Percentiles rank a stretch among this genome's conserved stretches.
phyloP scores from a whole-genome alignment of 2,888 invertebrate genomes.

The Sminthurides aquaticus region DNA sequence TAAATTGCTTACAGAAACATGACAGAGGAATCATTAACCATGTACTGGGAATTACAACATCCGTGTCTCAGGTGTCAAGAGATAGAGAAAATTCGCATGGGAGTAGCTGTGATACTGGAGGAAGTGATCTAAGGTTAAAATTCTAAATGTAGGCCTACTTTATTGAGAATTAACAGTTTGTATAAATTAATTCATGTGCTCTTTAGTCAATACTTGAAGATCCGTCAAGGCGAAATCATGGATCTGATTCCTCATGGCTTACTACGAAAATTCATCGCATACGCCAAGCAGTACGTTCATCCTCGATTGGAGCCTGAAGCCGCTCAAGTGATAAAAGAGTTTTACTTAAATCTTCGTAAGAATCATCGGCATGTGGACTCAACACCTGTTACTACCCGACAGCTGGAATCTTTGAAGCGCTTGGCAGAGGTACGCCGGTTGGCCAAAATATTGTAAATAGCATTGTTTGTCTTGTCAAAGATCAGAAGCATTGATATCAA shows the following conservation, averaged over 20 bases:
- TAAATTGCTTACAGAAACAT: slow-evolving; percentile 28
- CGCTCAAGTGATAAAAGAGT: slow-evolving; percentile 61
- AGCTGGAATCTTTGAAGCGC: slow-evolving; percentile 79
- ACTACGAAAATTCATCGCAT: slow-evolving; percentile 83
- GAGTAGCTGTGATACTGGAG: too few species aligned
- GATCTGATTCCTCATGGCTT: slow-evolving; percentile 67
- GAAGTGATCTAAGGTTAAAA: too few species aligned
- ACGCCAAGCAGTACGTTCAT: slow-evolving; percentile 77
- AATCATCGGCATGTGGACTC: slow-evolving; percentile 59
- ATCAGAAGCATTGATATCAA: too few species aligned
- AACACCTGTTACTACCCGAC: slow-evolving; percentile 79
- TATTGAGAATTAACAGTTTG: too few species aligned
- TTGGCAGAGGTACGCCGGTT: slow-evolving; percentile 59
- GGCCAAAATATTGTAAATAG: neutral
- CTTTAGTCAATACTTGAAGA: slow-evolving; percentile 58
- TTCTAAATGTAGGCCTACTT: too few species aligned
- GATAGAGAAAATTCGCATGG: too few species aligned
- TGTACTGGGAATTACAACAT: slow-evolving; percentile 18
- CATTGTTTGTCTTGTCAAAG: too few species aligned
- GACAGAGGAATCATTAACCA: slow-evolving; percentile 33
- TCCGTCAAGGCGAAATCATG: slow-evolving; percentile 56
- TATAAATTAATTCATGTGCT: too few species aligned
- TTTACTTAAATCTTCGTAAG: slow-evolving; percentile 70
- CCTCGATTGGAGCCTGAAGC: slow-evolving; percentile 70
- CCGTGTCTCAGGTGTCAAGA: neutral